A percentile compares a stretch with the other conserved stretches of the same genome.
phyloP scores from a whole-genome alignment of 2,797 vertebrate species.

The Clamator glandarius region DNA sequence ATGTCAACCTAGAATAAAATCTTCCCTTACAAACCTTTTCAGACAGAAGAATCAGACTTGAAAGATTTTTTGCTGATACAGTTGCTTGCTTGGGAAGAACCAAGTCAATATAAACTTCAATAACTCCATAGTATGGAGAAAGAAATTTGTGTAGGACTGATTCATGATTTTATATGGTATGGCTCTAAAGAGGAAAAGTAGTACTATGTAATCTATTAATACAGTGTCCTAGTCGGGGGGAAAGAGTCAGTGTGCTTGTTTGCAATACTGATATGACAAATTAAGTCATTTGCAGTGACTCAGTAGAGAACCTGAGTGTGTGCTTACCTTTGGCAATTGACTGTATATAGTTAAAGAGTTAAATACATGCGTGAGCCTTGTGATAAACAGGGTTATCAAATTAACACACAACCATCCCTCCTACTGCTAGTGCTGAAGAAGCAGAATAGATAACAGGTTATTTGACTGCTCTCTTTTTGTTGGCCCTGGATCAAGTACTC shows the following conservation, averaged over 20 bases:
- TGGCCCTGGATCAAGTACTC: neutral
- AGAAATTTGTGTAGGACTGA: neutral
- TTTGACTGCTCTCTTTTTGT: neutral
- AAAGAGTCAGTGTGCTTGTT: neutral
- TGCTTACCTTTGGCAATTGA: neutral
- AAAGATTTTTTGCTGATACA: neutral
- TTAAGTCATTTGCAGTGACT: neutral
- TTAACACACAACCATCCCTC: neutral
- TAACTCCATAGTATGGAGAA: neutral
- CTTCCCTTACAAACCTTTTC: neutral
- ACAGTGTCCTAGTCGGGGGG: neutral
- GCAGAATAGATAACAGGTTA: neutral
- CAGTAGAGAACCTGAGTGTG: neutral
- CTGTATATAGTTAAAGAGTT: neutral
- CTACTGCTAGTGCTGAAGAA: neutral
- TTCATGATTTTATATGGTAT: neutral
- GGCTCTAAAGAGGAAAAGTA: neutral
- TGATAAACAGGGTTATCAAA: neutral
- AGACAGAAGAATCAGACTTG: neutral
- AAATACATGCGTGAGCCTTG: neutral
- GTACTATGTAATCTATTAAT: neutral
- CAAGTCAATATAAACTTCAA: neutral
- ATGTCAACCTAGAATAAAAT: neutral
- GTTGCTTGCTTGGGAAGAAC: neutral
- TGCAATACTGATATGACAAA: neutral